Evolutionary conservation across 2,113 vertebrate species (phyloP).

Genomic region (Boulengeromyrus knoepffleri): DNA sequence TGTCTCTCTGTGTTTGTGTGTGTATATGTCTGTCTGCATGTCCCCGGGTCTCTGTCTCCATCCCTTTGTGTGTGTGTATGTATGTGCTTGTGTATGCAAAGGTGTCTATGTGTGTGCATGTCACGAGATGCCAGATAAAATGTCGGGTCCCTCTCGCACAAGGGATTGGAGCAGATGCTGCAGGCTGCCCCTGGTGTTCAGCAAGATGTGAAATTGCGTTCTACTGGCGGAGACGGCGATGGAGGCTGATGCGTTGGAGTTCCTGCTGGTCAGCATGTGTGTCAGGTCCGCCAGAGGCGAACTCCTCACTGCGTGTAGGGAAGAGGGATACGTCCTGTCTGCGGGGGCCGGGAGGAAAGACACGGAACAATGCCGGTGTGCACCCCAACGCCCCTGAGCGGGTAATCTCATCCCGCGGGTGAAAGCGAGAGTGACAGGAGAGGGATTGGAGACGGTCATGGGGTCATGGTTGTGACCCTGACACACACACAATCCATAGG

Average conservation of each 20-base stretch:
- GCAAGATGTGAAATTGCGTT: slow-evolving; percentile 28
- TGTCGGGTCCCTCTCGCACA: background rate
- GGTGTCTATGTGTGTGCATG: too few relatives aligned
- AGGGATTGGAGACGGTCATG: background rate
- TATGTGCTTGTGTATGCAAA: too few relatives aligned
- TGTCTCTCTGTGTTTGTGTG: background rate
- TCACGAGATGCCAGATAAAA: background rate
- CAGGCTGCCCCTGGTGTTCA: slow-evolving; percentile 1
- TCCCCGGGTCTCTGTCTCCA: background rate
- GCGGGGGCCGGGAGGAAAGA: background rate
- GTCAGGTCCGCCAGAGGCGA: slow-evolving; percentile 32
- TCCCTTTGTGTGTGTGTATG: too few relatives aligned
- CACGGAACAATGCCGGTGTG: background rate
- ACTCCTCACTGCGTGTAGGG: slow-evolving; percentile 21
- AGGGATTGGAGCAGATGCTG: background rate
- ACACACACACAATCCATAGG: background rate
- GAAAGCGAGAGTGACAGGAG: background rate
- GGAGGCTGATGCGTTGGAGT: background rate
- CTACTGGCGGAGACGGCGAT: slow-evolving; percentile 10
- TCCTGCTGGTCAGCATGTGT: background rate
- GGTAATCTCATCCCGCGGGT: background rate
- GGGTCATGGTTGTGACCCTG: background rate
- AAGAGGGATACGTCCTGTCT: slow-evolving; percentile 20
- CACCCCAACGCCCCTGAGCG: background rate
- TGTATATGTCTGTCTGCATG: too few relatives aligned